Base-by-base conservation (phyloP, 2,888 invertebrate species). In the Drosophila sordidula region DNA sequence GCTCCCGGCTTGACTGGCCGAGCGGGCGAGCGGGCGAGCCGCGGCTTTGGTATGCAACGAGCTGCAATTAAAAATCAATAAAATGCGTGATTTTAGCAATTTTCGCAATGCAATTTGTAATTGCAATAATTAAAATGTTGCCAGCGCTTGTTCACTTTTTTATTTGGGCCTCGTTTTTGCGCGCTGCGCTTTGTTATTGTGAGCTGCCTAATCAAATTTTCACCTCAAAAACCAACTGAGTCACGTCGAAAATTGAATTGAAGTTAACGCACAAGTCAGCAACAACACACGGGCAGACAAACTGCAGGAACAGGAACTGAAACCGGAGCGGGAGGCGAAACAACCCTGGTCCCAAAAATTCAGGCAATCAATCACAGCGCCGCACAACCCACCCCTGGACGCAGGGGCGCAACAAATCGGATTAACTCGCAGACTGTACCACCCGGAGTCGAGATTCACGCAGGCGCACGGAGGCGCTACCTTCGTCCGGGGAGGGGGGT, bases 21-120 rank as follows among this genome's bases (percentile, higher is more conserved):
- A 6, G 26, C 26, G 26, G 26, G 8, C 6, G 29, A 8, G 2
- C 29, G 29, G 29, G 9, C 29, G 9, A 9, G 3, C 29, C 18
- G 70, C 45, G 46, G 47, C 14, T 67, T 67, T 75, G 82, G 89
- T 82, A 87, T 89, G 90, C 90, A 86, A 88, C 77, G 75, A 89
- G 89, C 77, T 78, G 90, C 89, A 88, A 88, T 88, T 88, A 88
- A 88, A 88, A 88, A 88, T 89, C 89, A 88, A 89, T 88, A 88
- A 89, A 88, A 88, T 86, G 85, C 87, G 85, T 88, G 85, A 86
- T 88, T 88, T 88, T 77, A 82, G 88, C 76, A 80, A 88, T 85
- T 87, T 83, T 82, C 75, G 76, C 81, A 73, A 67, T 76, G 86
- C 82, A 87, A 87, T 87, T 85, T 84, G 83, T 84, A 84, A 84